These are phyloP conservation scores for Turnix velox DNA, from an alignment of 2,113 vertebrate genomes.

Conservation along the genomic window DNA sequence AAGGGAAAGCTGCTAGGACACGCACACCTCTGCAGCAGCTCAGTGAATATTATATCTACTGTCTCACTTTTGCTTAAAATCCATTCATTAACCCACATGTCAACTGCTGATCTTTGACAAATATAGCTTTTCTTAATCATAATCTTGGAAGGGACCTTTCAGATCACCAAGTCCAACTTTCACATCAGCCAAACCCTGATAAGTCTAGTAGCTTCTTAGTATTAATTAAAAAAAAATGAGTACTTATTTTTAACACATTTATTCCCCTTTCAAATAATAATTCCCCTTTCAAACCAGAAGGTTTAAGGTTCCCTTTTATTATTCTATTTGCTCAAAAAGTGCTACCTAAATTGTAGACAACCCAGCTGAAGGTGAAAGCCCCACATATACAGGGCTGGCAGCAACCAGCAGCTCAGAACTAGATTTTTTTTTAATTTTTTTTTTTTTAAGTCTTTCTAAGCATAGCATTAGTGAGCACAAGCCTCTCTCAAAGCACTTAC, in stretches of 20 bases:
- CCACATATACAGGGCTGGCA: neutral
- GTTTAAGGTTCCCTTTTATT: neutral
- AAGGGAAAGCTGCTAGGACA: neutral
- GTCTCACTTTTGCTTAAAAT: neutral
- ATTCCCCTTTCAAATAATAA: too few species aligned
- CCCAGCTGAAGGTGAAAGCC: neutral
- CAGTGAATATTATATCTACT: neutral
- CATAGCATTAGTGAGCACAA: neutral
- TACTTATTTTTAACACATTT: neutral
- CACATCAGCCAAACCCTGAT: too few species aligned
- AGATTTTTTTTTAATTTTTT: neutral
- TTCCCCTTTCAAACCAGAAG: neutral
- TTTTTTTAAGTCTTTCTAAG: neutral
- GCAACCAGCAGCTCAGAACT: neutral
- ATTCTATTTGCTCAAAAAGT: neutral
- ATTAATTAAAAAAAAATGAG: too few species aligned
- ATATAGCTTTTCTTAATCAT: too few species aligned
- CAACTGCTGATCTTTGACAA: neutral
- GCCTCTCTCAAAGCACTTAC: neutral
- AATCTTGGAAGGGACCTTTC: too few species aligned
- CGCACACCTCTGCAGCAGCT: neutral
- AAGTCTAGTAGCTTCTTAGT: too few species aligned
- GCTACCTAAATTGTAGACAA: neutral
- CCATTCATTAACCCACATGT: neutral
- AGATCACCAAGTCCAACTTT: too few species aligned